A percentile compares a stretch with the other conserved stretches of the same genome.
phyloP scores from a whole-genome alignment of 2,797 vertebrate species.

The Aythya fuligula region DNA sequence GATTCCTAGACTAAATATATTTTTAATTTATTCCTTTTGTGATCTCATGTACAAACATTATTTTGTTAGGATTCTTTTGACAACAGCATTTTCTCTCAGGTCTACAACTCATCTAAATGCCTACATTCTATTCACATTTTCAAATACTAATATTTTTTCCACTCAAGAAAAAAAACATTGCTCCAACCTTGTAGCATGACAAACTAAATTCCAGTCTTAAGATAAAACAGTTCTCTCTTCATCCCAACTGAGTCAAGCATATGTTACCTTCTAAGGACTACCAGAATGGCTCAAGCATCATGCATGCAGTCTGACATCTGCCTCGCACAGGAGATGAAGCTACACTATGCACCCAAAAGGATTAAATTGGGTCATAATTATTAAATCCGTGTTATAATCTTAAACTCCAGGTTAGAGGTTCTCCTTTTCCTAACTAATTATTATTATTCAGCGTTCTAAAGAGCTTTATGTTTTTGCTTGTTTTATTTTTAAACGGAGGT shows the following conservation, averaged over 20 bases:
- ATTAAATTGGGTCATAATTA: slow-evolving; percentile 44
- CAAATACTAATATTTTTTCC: slow-evolving; percentile 20
- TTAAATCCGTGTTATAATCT: background rate
- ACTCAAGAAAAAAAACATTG: background rate
- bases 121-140: slow-evolving; percentile 4
- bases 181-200: background rate
- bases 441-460: background rate
- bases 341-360: slow-evolving; percentile 33
- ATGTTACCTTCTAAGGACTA: slow-evolving; percentile 27
- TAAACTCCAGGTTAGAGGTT: slow-evolving; percentile 36
- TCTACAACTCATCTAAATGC: slow-evolving; percentile 11
- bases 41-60: background rate
- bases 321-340: slow-evolving; percentile 29
- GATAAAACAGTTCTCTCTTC: slow-evolving; percentile 25
- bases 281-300: slow-evolving; percentile 42
- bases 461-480: background rate
- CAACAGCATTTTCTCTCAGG: background rate
- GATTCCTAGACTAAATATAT: background rate
- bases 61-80: background rate
- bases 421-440: background rate
- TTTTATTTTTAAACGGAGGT: background rate
- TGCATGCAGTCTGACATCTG: background rate
- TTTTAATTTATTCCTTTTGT: background rate
- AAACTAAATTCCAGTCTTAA: background rate
- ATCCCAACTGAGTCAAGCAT: background rate